phyloP scores from a whole-genome alignment of 2,888 invertebrate species.

The Parapristionchus giblindavisi region DNA sequence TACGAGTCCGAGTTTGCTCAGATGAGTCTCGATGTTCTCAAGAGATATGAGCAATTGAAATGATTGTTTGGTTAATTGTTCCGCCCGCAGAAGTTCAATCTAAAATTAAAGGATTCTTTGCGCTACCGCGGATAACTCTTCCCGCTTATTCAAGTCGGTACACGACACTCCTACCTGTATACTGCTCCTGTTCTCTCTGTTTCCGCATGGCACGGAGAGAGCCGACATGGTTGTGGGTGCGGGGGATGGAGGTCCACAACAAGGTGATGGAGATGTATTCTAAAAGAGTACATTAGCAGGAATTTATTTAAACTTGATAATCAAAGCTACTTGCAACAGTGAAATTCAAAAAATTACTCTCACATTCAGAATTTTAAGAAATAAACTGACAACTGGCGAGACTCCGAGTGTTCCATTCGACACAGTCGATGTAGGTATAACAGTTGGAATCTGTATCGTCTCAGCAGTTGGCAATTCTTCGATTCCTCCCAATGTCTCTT shows the following conservation, averaged over 20 bases:
- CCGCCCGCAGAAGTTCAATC: conserved; percentile 29
- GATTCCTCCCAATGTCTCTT: conserved; percentile 59
- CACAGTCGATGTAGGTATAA: background rate
- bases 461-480: conserved; percentile 59
- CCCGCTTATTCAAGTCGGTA: background rate
- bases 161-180: background rate
- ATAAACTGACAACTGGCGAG: no score
- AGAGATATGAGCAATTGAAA: conserved; percentile 54
- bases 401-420: no score
- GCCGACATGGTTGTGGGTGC: conserved; percentile 23
- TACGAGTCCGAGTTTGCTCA: conserved; percentile 67
- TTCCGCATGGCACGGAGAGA: conserved; percentile 8
- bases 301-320: background rate
- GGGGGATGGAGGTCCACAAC: background rate
- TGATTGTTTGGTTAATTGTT: conserved; percentile 45
- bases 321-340: no score
- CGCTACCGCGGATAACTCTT: background rate
- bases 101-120: background rate
- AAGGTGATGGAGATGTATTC: background rate
- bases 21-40: conserved; percentile 64
- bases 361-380: background rate
- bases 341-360: background rate
- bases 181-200: background rate
- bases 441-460: conserved; percentile 41
- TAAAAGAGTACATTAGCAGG: background rate